A percentile compares a stretch with the other conserved stretches of the same genome.
These are phyloP conservation scores for Tangara arthus DNA, from an alignment of 2,797 vertebrate genomes.

Conservation along the genomic window DNA sequence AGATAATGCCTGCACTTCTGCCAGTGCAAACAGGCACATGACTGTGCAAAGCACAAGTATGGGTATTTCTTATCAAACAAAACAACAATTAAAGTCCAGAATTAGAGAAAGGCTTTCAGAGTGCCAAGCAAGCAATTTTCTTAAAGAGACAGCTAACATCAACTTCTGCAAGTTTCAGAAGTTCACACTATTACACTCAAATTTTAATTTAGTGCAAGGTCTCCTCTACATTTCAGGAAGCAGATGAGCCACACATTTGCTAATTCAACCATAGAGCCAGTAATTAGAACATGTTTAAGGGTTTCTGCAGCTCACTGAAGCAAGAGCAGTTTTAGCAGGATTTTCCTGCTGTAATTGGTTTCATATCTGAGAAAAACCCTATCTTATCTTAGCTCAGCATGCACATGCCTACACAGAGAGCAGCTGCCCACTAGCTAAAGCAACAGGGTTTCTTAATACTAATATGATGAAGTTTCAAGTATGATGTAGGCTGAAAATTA, in stretches of 20 bases:
- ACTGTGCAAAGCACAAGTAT: background rate
- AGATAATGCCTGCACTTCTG: background rate
- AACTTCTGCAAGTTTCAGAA: background rate
- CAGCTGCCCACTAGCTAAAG: background rate
- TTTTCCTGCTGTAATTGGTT: constrained; percentile 42
- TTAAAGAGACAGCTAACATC: background rate
- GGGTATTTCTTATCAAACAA: background rate
- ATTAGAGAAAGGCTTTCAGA: background rate
- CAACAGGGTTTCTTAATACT: background rate
- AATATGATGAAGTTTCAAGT: background rate
- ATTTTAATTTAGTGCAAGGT: background rate
- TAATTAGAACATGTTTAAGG: background rate
- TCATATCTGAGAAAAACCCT: background rate
- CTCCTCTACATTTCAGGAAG: background rate
- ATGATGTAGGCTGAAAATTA: background rate
- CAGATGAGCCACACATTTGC: background rate
- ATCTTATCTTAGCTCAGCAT: background rate
- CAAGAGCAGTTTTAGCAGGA: constrained; percentile 48
- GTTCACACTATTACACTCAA: background rate
- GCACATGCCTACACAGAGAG: background rate
- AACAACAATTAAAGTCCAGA: background rate
- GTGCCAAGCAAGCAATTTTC: background rate
- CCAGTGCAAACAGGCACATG: constrained; percentile 1
- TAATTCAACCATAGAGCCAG: background rate
- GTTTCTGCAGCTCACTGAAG: constrained; percentile 29